Conservation (phyloP, 2,797 vertebrate species). For the Prionace glauca region DNA sequence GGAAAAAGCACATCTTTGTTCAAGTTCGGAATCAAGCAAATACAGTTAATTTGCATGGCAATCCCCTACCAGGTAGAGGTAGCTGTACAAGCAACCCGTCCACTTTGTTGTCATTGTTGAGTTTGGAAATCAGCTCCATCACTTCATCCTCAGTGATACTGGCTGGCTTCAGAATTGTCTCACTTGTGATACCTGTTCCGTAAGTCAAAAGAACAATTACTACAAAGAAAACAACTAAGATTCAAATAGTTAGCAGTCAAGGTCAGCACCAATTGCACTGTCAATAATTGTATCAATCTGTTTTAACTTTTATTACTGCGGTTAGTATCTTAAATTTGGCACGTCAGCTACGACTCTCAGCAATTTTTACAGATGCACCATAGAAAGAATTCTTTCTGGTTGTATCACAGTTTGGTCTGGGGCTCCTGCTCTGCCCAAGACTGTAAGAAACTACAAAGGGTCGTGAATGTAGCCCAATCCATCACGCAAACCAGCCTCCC, state of each 20-base stretch:
- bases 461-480: too few species aligned
- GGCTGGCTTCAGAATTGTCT: constrained; percentile 80
- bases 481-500: too few species aligned
- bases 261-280: too few species aligned
- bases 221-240: background rate
- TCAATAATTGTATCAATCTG: background rate
- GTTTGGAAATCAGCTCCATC: constrained; percentile 74
- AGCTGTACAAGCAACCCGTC: constrained; percentile 90
- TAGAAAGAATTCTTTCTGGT: too few species aligned
- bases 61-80: constrained; percentile 75
- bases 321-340: background rate
- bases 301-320: background rate
- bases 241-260: background rate
- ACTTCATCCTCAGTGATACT: constrained; percentile 80
- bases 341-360: too few species aligned
- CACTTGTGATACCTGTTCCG: constrained; percentile 80
- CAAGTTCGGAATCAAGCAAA: background rate
- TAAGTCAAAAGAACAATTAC: background rate
- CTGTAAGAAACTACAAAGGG: too few species aligned
- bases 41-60: background rate
- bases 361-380: too few species aligned
- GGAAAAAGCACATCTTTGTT: background rate
- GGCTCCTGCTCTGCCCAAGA: too few species aligned
- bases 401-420: too few species aligned
- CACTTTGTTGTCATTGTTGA: constrained; percentile 76